Evolutionary conservation across 2,888 invertebrate genomes (phyloP).

Genomic region (Oscheius sp.): DNA sequence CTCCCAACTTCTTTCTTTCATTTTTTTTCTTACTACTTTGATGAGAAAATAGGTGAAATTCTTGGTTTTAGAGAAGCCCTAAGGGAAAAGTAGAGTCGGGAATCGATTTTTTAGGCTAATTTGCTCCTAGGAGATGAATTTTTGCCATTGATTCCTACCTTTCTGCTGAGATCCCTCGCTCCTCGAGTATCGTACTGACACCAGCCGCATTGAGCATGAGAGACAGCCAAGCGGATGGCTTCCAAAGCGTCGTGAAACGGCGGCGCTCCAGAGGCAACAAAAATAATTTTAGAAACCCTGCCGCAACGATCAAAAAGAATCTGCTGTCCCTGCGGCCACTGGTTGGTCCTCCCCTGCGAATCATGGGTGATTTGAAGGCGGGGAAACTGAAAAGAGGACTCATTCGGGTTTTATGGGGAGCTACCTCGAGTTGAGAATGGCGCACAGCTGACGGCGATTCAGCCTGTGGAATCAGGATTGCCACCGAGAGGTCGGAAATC

Average conservation of each 20-base stretch:
- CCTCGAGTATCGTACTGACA: slow-evolving; percentile 40
- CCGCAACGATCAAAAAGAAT: slow-evolving; percentile 45
- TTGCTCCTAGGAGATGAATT: too few species aligned
- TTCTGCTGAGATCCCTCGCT: slow-evolving; percentile 18
- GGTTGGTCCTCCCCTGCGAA: slow-evolving; percentile 23
- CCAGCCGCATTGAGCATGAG: slow-evolving; percentile 43
- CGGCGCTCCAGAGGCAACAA: not conserved
- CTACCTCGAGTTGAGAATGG: slow-evolving; percentile 29
- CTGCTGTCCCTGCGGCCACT: slow-evolving; percentile 33
- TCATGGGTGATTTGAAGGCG: slow-evolving; percentile 38
- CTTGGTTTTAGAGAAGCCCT: too few species aligned
- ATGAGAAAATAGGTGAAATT: not conserved
- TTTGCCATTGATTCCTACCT: too few species aligned
- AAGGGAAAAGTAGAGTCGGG: too few species aligned
- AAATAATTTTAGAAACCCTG: slow-evolving; percentile 33
- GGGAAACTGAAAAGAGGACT: slow-evolving; percentile 38
- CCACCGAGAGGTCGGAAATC: slow-evolving; percentile 24
- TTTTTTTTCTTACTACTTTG: too few species aligned
- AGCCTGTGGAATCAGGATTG: slow-evolving; percentile 38
- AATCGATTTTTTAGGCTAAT: too few species aligned
- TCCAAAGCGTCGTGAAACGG: slow-evolving; percentile 25
- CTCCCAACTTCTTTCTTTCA: not conserved
- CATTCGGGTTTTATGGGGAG: not conserved
- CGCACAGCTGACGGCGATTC: slow-evolving; percentile 37
- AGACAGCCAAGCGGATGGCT: slow-evolving; percentile 19